These are phyloP conservation scores for Galago senegalensis DNA, from an alignment of 2,797 vertebrate species.

Conservation along the genomic window DNA sequence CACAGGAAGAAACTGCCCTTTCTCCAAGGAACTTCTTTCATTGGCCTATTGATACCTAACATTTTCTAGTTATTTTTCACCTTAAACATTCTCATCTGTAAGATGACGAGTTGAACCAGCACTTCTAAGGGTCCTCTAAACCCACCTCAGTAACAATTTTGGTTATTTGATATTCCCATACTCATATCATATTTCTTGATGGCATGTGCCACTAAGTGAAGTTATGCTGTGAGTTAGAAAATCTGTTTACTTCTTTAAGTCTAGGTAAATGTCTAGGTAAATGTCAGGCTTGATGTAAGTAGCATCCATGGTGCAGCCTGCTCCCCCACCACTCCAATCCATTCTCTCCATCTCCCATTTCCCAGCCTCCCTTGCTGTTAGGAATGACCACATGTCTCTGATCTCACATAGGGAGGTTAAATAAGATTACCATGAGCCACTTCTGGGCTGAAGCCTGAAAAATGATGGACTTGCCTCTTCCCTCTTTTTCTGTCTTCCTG, in stretches of 20 bases:
- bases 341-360: neutral
- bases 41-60: neutral
- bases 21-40: neutral
- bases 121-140: neutral
- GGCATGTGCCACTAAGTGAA: neutral
- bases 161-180: neutral
- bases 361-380: neutral
- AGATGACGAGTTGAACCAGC: neutral
- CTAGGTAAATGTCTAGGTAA: neutral
- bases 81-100: slow-evolving; percentile 16
- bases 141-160: neutral
- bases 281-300: neutral
- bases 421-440: neutral
- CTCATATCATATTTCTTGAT: neutral
- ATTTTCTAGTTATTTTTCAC: neutral
- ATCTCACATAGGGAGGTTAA: neutral
- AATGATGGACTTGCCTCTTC: neutral
- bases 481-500: neutral
- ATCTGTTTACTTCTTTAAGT: neutral
- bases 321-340: neutral
- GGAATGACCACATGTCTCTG: neutral
- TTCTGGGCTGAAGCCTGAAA: neutral
- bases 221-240: neutral
- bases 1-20: neutral
- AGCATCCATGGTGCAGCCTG: neutral